Conservation (phyloP, 2,888 invertebrate species). For the Drosophila nr. perissopoda region DNA sequence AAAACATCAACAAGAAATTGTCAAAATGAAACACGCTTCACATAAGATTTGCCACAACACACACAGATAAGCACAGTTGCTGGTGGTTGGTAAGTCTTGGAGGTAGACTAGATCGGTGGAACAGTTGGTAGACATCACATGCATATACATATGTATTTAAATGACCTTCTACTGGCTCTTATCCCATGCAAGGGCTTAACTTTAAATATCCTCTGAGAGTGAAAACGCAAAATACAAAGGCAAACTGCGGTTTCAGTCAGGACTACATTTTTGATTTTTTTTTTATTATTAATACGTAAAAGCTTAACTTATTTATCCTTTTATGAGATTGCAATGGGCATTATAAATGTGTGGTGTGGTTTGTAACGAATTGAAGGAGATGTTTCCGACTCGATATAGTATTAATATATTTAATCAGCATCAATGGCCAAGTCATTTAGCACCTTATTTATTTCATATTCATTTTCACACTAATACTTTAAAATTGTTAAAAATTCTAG, state of each 20-base stretch:
- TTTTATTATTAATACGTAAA: background rate
- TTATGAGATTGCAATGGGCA: background rate
- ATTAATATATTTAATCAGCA: background rate
- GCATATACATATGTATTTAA: background rate
- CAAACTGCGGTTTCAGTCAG: background rate
- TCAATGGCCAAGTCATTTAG: background rate
- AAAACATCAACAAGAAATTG: constrained; percentile 49
- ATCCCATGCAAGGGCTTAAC: background rate
- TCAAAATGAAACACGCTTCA: constrained; percentile 24
- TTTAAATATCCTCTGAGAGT: background rate
- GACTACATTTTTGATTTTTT: background rate
- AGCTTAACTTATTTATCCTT: background rate
- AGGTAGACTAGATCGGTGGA: constrained; percentile 3
- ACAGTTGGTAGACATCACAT: background rate
- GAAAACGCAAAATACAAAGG: background rate
- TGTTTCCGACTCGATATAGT: background rate
- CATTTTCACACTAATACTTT: background rate
- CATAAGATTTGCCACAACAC: constrained; percentile 19
- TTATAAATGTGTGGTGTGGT: background rate
- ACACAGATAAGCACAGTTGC: background rate
- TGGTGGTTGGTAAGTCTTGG: background rate
- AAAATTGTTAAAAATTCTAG: background rate
- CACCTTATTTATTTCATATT: background rate
- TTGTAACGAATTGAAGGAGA: background rate
- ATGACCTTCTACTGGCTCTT: constrained; percentile 1